Conservation (phyloP, 1,140 invertebrate species). For the Diorhabda sublineata region DNA sequence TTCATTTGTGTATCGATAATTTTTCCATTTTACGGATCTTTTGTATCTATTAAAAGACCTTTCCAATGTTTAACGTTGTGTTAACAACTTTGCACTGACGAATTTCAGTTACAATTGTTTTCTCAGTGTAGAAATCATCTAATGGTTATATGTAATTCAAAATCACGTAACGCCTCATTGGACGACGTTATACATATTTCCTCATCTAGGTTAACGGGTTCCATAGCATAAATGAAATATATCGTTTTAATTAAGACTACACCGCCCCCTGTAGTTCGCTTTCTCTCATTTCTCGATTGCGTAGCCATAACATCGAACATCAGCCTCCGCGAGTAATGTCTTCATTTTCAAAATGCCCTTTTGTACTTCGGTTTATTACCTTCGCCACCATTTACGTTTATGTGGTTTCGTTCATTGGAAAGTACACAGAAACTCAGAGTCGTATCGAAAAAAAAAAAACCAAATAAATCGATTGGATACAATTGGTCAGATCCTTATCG, state of each 20-base stretch:
- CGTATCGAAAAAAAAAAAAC: not conserved
- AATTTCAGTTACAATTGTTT: too few relatives aligned
- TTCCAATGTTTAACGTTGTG: too few relatives aligned
- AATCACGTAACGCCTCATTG: not conserved
- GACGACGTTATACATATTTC: not conserved
- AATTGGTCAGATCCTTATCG: too few relatives aligned
- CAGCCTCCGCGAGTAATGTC: not conserved
- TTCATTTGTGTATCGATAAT: too few relatives aligned
- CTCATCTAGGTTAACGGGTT: not conserved
- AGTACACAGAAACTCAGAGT: not conserved
- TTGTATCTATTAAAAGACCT: too few relatives aligned
- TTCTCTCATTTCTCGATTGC: not conserved
- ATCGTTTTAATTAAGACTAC: not conserved
- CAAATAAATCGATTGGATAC: not conserved
- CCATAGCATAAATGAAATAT: not conserved
- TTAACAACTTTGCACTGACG: too few relatives aligned
- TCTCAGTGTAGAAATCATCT: too few relatives aligned
- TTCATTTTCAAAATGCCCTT: not conserved
- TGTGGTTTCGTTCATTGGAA: not conserved
- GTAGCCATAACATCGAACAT: not conserved
- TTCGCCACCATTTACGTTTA: not conserved
- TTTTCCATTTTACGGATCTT: too few relatives aligned
- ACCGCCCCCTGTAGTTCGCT: not conserved
- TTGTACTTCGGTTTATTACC: not conserved
- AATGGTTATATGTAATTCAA: not conserved